Base-by-base conservation (phyloP, 2,888 invertebrate genomes). In the Agrenia bidenticulata region DNA sequence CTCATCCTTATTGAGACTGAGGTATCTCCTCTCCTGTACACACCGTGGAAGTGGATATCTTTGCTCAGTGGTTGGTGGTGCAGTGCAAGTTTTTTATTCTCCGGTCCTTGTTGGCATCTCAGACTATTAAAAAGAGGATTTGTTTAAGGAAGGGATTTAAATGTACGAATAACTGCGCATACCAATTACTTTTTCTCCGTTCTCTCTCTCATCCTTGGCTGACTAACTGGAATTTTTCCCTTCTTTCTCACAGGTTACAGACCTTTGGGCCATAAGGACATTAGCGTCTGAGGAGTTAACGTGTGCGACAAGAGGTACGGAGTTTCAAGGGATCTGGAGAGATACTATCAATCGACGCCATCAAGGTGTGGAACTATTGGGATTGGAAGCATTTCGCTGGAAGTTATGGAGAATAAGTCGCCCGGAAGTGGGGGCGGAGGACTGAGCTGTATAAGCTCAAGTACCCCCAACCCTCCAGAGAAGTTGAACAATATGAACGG, bases 381-480 rank as follows among this genome's bases (percentile, higher is more conserved):
- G 17, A 53, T 55, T 56, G 61, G 60, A 64, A 58, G 64, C 66
- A 32, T 19, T 15, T 19, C 19, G n/a, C n/a, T 15, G 9, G n/a
- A 45, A 45, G 45, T 68, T 63, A 75, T 75, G 75, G 75, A 75
- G 71, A 73, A 73, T 64, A 73, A 75, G 64, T 75, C 75, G 49
- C 73, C 75, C 41, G 75, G 75, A 67, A 69, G 69, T 66, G 70
- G 63, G 60, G 68, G 69, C 54, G 73, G 73, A 63, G 73, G 75
- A 63, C 62, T 69, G 49, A 69, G 67, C 61, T 67, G 68, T 55
- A 75, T 75, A 45, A 75, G 68, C 60, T 75, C 75, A 60, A 73
- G 73, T 57, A 75, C 73, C 51, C 71, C 70, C 17, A 45, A 5
- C n/a, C n/a, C 19, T 5, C 11, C 23, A 4, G 45, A 60, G 61